A percentile compares a stretch with the other conserved stretches of the same genome.
Conservation (phyloP, 2,797 vertebrate species). For the Sebastolobus altivelis region DNA sequence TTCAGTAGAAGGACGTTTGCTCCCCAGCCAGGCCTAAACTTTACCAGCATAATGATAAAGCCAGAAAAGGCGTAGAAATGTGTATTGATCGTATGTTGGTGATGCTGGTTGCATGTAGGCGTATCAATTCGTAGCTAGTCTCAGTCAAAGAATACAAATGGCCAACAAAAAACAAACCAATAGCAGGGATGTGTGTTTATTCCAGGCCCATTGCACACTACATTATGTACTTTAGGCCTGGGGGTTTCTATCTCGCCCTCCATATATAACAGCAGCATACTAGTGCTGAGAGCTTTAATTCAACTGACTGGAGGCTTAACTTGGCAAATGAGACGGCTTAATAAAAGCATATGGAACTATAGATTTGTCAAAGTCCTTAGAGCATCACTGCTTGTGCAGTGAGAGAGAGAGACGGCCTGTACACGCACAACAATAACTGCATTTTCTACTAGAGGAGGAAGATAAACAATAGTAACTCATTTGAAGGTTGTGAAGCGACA, state of each 20-base stretch:
- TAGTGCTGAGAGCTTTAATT: slow-evolving; percentile 73
- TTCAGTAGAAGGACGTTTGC: slow-evolving; percentile 13
- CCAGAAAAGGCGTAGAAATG: background rate
- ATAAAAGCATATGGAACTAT: slow-evolving; percentile 71
- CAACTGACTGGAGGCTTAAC: slow-evolving; percentile 76
- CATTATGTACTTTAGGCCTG: slow-evolving; percentile 59
- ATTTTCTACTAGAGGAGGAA: slow-evolving; percentile 18
- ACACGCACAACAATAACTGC: slow-evolving; percentile 9
- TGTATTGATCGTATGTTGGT: background rate
- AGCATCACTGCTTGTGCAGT: slow-evolving; percentile 50
- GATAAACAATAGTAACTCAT: slow-evolving; percentile 19
- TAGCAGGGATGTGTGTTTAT: slow-evolving; percentile 20
- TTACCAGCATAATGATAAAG: slow-evolving; percentile 4
- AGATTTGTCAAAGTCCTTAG: slow-evolving; percentile 68
- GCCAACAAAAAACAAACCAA: slow-evolving; percentile 38
- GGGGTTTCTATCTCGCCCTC: slow-evolving; percentile 54
- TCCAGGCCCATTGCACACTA: slow-evolving; percentile 49
- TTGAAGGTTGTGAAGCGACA: slow-evolving; percentile 18
- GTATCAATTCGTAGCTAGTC: background rate
- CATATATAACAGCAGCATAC: slow-evolving; percentile 58
- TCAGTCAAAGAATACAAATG: slow-evolving; percentile 24
- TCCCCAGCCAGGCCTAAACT: background rate
- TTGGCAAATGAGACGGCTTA: slow-evolving; percentile 76
- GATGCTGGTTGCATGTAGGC: background rate
- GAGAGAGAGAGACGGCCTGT: slow-evolving; percentile 2